These are phyloP conservation scores for Cryptocephalus moraei DNA, from an alignment of 2,888 invertebrate genomes.

Conservation along the genomic window DNA sequence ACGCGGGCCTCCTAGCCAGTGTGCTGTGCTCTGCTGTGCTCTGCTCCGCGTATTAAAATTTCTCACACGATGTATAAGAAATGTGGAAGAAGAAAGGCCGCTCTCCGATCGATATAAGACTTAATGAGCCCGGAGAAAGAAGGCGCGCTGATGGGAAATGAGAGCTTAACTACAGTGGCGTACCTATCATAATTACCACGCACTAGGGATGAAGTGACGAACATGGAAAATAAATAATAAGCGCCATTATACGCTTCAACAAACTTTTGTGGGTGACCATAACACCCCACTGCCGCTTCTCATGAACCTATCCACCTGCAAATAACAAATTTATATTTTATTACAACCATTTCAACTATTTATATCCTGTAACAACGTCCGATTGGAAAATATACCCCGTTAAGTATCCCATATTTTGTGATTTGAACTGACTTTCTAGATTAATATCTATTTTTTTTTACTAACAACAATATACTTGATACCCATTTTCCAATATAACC, in stretches of 20 bases:
- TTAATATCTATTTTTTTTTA: too few relatives aligned
- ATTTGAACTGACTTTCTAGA: too few relatives aligned
- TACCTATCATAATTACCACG: background rate
- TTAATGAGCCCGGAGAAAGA: slow-evolving; percentile 37
- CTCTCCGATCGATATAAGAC: slow-evolving; percentile 32
- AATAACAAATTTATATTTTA: too few relatives aligned
- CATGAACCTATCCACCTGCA: background rate
- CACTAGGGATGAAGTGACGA: slow-evolving; percentile 3
- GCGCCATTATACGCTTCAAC: slow-evolving; percentile 30
- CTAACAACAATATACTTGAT: too few relatives aligned
- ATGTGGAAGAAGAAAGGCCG: slow-evolving; percentile 35
- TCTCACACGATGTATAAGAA: slow-evolving; percentile 34
- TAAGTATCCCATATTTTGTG: too few relatives aligned
- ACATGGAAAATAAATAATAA: slow-evolving; percentile 13
- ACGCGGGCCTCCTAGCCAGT: slow-evolving; percentile 22
- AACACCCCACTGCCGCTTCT: slow-evolving; percentile 3
- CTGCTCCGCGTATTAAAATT: slow-evolving; percentile 34
- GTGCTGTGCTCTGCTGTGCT: slow-evolving; percentile 14
- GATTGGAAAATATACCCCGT: too few relatives aligned
- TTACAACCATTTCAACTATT: too few relatives aligned
- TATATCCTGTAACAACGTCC: too few relatives aligned
- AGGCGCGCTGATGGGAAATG: slow-evolving; percentile 33
- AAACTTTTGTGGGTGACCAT: slow-evolving; percentile 16
- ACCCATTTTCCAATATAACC: too few relatives aligned
- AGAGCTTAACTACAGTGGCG: slow-evolving; percentile 14